phyloP scores from a whole-genome alignment of 2,888 invertebrate genomes.

The Papilio protenor region DNA sequence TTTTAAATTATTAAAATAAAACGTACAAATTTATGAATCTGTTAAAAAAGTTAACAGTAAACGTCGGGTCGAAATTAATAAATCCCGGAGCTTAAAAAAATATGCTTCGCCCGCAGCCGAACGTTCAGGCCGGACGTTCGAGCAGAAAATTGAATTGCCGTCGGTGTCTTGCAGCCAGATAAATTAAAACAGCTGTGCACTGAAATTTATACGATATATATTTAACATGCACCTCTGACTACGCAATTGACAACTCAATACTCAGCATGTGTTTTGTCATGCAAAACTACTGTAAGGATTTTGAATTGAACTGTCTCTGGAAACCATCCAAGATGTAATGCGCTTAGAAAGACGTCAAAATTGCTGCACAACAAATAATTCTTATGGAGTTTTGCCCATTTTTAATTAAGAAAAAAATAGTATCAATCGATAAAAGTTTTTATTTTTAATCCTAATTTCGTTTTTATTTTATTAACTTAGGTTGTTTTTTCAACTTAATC shows the following conservation, averaged over 20 bases:
- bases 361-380: background rate
- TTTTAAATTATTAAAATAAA: background rate
- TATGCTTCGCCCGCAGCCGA: conserved; percentile 10
- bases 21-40: background rate
- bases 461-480: too few relatives aligned
- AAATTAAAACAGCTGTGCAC: conserved; percentile 33
- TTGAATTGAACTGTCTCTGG: background rate
- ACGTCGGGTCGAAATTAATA: conserved; percentile 23
- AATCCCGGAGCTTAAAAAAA: conserved; percentile 19
- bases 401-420: too few relatives aligned
- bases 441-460: too few relatives aligned
- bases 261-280: background rate
- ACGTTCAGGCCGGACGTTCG: conserved; percentile 54
- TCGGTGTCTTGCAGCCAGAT: conserved; percentile 49
- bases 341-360: background rate
- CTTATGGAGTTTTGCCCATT: background rate
- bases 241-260: conserved; percentile 4
- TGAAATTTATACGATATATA: conserved; percentile 13
- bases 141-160: conserved; percentile 73
- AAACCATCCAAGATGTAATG: background rate
- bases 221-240: background rate
- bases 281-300: background rate
- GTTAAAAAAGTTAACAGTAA: conserved; percentile 10
- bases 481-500: background rate
- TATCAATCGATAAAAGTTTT: too few relatives aligned